A percentile compares a stretch with the other conserved stretches of the same genome.
Evolutionary conservation across 2,888 invertebrate species (phyloP).

Genomic region (Lymantria monacha): DNA sequence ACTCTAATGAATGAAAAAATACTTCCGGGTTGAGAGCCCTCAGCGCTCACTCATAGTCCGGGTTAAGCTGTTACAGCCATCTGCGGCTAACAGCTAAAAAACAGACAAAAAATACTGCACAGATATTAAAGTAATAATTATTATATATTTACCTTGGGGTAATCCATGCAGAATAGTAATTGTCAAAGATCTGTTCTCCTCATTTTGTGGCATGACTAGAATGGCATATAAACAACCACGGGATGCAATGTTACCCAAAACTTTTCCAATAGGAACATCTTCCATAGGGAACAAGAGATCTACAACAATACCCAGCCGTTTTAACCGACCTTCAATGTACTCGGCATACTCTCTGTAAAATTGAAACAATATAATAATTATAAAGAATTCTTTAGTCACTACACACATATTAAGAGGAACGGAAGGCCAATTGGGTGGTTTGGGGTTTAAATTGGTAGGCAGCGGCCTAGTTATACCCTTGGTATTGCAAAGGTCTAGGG

Average conservation of each 20-base stretch:
- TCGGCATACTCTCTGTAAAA: constrained; percentile 91
- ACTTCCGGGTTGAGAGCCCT: no score
- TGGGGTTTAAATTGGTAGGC: no score
- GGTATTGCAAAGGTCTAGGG: no score
- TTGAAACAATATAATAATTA: neutral
- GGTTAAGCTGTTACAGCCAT: no score
- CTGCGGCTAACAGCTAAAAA: no score
- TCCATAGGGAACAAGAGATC: constrained; percentile 96
- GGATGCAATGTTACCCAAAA: constrained; percentile 93
- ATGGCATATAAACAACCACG: constrained; percentile 95
- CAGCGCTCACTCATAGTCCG: no score
- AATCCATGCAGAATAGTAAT: constrained; percentile 95
- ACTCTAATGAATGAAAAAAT: no score
- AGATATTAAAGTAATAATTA: no score
- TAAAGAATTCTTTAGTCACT: neutral
- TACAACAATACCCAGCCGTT: constrained; percentile 89
- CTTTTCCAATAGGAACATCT: constrained; percentile 88
- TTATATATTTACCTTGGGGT: constrained; percentile 88
- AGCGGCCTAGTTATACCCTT: no score
- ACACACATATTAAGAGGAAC: no score
- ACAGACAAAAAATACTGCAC: no score
- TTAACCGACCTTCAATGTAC: constrained; percentile 90
- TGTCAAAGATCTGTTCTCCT: constrained; percentile 92
- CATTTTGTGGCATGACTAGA: constrained; percentile 92
- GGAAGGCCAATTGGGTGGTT: no score